Conservation (phyloP, 2,797 vertebrate species). For the Enteromius radiatus region DNA sequence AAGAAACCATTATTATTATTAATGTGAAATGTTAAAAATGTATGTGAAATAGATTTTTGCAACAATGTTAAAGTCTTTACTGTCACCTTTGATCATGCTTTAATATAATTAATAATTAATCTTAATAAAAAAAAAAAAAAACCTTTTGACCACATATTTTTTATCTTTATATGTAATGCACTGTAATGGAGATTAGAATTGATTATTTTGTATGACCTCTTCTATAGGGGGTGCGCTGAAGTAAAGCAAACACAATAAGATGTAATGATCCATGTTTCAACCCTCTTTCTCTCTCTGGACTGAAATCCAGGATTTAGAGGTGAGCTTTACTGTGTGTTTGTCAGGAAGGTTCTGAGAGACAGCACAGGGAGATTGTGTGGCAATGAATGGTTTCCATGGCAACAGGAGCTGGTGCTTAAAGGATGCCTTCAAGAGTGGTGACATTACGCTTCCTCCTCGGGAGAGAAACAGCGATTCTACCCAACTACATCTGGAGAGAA, state of each 20-base stretch:
- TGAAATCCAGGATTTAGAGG: conserved; percentile 38
- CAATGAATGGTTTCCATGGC: conserved; percentile 73
- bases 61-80: not conserved
- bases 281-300: not conserved
- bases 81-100: not conserved
- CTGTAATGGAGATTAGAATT: not conserved
- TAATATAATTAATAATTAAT: not conserved
- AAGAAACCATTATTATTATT: not conserved
- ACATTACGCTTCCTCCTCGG: conserved; percentile 55
- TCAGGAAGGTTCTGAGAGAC: conserved; percentile 46
- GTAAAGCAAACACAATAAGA: conserved; percentile 33
- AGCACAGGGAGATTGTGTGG: conserved; percentile 51
- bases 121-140: not conserved
- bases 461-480: conserved; percentile 52
- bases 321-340: conserved; percentile 51
- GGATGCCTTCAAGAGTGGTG: conserved; percentile 65
- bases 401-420: conserved; percentile 68
- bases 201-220: conserved; percentile 16
- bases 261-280: conserved; percentile 42
- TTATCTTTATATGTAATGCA: not conserved
- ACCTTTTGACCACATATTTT: not conserved
- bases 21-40: not conserved
- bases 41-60: too few relatives aligned
- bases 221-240: not conserved
- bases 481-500: conserved; percentile 51